Evolutionary conservation across 2,797 vertebrate genomes (phyloP), one percentile per base, ranked within the genome.

Genomic region (Triplophysa yarkandensis): DNA sequence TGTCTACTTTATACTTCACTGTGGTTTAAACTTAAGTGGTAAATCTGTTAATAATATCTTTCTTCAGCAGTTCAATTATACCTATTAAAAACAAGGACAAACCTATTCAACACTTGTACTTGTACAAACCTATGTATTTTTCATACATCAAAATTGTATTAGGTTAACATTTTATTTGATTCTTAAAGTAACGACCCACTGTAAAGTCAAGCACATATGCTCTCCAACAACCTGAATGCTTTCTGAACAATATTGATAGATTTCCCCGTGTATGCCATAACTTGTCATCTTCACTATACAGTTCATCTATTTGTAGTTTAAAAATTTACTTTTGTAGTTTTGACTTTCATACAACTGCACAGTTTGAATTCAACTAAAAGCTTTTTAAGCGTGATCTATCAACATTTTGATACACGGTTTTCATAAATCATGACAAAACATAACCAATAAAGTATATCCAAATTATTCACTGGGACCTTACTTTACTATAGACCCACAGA

Each of bases 391-490:
- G 10, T 14, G 23, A 50, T 21, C 21, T 34, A 6, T 30, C 13
- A 48, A 48, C 7, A 48, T 39, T 2, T 39, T n/a, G n/a, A n/a
- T n/a, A n/a, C n/a, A n/a, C n/a, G n/a, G n/a, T n/a, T n/a, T n/a
- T n/a, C n/a, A 10, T 2, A 10, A 11, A 39, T 39, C 36, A 48
- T 21, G 2, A 48, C n/a, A 48, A 19, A 9, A 1, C 19, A 7
- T 19, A 21, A 8, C 21, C n/a, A 48, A 16, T 48, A 17, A 50
- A 71, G 44, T 36, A 10, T 62, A 43, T 71, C 57, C 44, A 28
- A 63, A 39, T 4, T 52, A 14, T 52, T 41, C 10, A 72, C 30
- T 28, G 32, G 6, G 36, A 52, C 30, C 19, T 58, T 50, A 28
- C 14, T 61, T 58, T 1, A 71, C 14, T 44, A 71, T 30, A 14